A percentile compares a stretch with the other conserved stretches of the same genome.
Conservation (phyloP, 2,888 invertebrate genomes). For the Bedellia somnulentella region DNA sequence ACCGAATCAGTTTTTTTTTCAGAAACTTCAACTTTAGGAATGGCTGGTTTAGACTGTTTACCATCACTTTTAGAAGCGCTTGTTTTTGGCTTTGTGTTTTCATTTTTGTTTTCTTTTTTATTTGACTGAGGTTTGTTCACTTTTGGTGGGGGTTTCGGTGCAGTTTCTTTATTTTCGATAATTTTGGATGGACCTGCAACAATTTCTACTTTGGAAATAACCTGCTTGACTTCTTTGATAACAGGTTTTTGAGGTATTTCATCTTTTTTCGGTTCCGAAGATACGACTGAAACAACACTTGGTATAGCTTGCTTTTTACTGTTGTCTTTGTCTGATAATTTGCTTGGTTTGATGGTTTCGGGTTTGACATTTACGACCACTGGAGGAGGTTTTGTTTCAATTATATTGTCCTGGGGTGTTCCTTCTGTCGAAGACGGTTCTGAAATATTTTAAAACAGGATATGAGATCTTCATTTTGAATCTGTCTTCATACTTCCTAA, state of each 20-base stretch:
- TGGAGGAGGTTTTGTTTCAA: constrained; percentile 50
- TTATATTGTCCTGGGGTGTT: constrained; percentile 43
- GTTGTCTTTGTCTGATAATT: constrained; percentile 33
- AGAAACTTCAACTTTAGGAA: no score
- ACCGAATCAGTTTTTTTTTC: constrained; percentile 49
- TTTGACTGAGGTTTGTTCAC: constrained; percentile 35
- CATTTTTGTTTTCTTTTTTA: constrained; percentile 46
- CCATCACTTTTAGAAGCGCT: constrained; percentile 39
- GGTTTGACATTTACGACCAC: constrained; percentile 34
- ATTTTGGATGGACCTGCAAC: constrained; percentile 55
- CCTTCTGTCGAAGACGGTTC: constrained; percentile 46
- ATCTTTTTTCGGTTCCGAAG: constrained; percentile 41
- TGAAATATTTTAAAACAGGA: constrained; percentile 17
- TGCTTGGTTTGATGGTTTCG: constrained; percentile 47
- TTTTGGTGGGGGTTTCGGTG: no score
- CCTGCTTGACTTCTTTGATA: constrained; percentile 42
- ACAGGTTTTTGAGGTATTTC: constrained; percentile 48
- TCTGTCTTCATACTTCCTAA: no score
- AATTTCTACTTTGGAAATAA: constrained; percentile 59
- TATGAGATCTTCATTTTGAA: no score
- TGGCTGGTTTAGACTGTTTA: constrained; percentile 34
- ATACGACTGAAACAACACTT: constrained; percentile 38
- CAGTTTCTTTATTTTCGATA: constrained; percentile 23
- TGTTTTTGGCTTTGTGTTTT: no score
- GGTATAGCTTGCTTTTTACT: constrained; percentile 37